Base-by-base conservation (phyloP, 2,113 vertebrate genomes). In the Xyrauchen texanus region DNA sequence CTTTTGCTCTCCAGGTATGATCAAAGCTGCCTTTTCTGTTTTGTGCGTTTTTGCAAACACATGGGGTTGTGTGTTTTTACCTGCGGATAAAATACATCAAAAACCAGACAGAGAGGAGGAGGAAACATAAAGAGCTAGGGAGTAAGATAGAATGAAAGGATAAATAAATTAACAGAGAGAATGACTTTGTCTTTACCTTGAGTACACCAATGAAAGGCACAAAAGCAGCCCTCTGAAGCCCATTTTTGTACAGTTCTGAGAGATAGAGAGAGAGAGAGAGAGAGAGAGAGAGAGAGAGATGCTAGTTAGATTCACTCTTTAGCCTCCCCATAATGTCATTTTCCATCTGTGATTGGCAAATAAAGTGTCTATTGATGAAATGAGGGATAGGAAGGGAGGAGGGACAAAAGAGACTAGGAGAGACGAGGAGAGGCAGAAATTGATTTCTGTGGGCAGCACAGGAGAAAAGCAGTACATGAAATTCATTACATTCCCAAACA, bases 211-310 rank as follows among this genome's bases (percentile, higher is more conserved):
- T 97, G 90, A 98, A 99, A 90, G 97, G 96, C 78, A 96, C 92
- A 91, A 98, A 99, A 93, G 96, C 98, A 90, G 94, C 93, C 89
- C 96, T 96, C 92, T 98, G 97, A 92, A 99, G 97, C 90, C 97
- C 97, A 85, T 97, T 98, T 95, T 96, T 98, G 93, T 99, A 98
- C 87, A 97, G 95, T 91, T 98, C 96, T 98, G 94, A 94, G 97
- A 97, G 87, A 94, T 85, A 77, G 83, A 89, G 80, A 85, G 86
- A 65, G 12, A 60, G 85, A 87, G 90, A 87, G 89, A 83, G 49
- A 73, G 21, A 47, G 63, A 83, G 76, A n/a, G n/a, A n/a, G n/a
- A 82, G 71, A 70, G 52, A 83, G 64, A 80, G 65, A 88, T 88
- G 51, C 66, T 70, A 76, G 79, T 85, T 88, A 90, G 89, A 85